These are phyloP conservation scores for Lophura nycthemera DNA, from an alignment of 2,113 vertebrate genomes.

Conservation along the genomic window DNA sequence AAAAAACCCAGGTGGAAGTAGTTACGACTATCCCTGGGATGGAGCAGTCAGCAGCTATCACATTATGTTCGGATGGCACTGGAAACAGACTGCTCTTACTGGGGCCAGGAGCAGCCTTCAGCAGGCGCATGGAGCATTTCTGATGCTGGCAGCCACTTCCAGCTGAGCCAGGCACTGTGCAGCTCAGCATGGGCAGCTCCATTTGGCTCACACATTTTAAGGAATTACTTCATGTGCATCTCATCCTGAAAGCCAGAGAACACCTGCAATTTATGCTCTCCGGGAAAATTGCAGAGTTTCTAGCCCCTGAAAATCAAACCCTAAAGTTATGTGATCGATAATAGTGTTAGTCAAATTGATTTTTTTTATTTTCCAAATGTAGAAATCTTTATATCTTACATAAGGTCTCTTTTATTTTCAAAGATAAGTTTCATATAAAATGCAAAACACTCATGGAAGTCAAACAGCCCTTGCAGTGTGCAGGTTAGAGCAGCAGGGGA, in stretches of 20 bases:
- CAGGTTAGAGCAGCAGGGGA: not conserved
- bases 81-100: not conserved
- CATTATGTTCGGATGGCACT: not conserved
- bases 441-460: not conserved
- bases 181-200: not conserved
- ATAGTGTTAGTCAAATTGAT: not conserved
- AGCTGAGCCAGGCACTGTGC: not conserved
- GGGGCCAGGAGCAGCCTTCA: not conserved
- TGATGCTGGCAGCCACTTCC: not conserved
- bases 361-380: not conserved
- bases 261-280: not conserved
- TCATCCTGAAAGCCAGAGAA: not conserved
- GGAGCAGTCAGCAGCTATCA: not conserved
- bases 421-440: not conserved
- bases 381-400: not conserved
- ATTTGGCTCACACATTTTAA: not conserved
- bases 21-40: not conserved
- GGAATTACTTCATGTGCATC: not conserved
- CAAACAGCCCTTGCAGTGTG: not conserved
- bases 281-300: not conserved
- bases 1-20: constrained; percentile 42
- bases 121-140: not conserved
- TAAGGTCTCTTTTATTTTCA: not conserved
- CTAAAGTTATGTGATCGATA: not conserved
- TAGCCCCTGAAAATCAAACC: not conserved